Evolutionary conservation across 2,888 invertebrate species (phyloP), one percentile per base, ranked within the genome.

Genomic region (Drosophila birchii): DNA sequence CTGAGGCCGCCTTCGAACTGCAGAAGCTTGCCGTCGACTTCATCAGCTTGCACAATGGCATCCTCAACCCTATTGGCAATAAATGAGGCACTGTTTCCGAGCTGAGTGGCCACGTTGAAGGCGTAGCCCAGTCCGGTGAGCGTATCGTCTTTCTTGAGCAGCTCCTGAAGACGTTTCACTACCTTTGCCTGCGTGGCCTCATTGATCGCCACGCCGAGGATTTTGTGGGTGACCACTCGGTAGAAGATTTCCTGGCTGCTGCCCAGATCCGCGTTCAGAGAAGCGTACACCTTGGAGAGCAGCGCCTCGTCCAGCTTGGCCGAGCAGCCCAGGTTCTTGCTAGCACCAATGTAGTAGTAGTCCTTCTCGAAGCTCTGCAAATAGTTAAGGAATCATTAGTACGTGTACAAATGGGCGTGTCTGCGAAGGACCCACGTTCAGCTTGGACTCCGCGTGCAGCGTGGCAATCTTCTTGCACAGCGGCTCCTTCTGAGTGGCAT

Each of bases 11-110:
- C 97, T 92, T 99, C 99, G 92, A 98, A 99, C 93, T 98, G 97
- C 74, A 98, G 93, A 85, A 96, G 95, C 87, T 95, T 95, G 14
- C 96, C 96, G 93, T 98, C 97, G 6, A 97, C 96, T 94, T 99
- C 98, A 93, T 99, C 99, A 3, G 98, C 98, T 90, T 98, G 98
- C 5, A 97, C 96, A 70, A 99, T 94, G n/a, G 97, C 96, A 91
- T 98, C 98, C 92, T 98, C 98, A 29, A 98, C 95, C 60, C 97
- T 95, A 70, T 96, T 95, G 47, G 95, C 94, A 47, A 94, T 94
- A 89, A 95, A 95, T 53, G 93, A 94, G 18, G 95, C 95, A 91
- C 94, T 93, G 1, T 92, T 67, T 0, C 94, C 94, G 79, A 98
- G 93, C 77, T 95, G 94, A 49, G 96, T 94, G n/a, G 97, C 97